phyloP scores from a whole-genome alignment of 2,888 invertebrate species.

The Xylophagus ater region DNA sequence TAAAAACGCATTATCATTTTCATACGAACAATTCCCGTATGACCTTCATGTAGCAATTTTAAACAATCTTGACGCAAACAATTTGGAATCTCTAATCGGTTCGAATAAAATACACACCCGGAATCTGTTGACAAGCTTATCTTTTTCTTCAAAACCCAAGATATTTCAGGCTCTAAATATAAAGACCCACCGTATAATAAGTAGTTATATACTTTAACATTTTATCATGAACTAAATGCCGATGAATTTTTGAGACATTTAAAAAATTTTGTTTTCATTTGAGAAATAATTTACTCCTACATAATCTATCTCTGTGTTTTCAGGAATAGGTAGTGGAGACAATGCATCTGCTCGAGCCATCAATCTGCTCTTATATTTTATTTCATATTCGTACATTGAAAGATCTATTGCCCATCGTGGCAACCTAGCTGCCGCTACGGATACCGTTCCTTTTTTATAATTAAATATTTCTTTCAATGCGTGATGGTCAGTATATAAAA shows the following conservation, averaged over 20 bases:
- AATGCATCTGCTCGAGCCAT: conserved; percentile 19
- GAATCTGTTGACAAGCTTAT: neutral
- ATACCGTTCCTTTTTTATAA: conserved; percentile 15
- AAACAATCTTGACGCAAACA: conserved; percentile 9
- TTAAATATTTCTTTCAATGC: conserved; percentile 19
- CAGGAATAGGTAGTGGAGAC: conserved; percentile 16
- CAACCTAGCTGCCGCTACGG: conserved; percentile 17
- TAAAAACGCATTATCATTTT: conserved; percentile 20
- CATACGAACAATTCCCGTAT: conserved; percentile 22
- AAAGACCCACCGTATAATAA: neutral
- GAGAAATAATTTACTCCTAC: neutral
- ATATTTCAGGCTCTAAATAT: neutral
- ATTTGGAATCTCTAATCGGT: conserved; percentile 13
- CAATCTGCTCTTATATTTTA: conserved; percentile 12
- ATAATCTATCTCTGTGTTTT: neutral
- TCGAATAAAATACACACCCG: conserved; percentile 14
- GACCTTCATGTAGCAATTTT: conserved; percentile 16
- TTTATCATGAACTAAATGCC: neutral
- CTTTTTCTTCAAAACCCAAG: neutral
- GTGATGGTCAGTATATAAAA: conserved; percentile 19
- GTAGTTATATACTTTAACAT: neutral
- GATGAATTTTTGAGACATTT: neutral
- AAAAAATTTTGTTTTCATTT: neutral
- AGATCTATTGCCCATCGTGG: conserved; percentile 24
- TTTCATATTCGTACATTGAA: conserved; percentile 12